These are phyloP conservation scores for Drosophila phalerata DNA, from an alignment of 2,888 invertebrate genomes.

Conservation along the genomic window DNA sequence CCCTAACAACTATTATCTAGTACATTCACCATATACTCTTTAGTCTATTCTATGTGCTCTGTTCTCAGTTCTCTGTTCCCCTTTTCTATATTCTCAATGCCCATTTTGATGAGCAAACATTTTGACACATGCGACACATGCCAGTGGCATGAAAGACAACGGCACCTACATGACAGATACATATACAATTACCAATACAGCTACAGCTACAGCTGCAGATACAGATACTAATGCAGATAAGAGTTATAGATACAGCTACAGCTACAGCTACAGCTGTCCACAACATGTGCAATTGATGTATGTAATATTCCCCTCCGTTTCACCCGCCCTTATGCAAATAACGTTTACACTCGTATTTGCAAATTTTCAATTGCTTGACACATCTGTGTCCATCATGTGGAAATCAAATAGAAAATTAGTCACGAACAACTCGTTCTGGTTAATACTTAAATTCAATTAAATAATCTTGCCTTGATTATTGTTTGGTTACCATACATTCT, in stretches of 20 bases:
- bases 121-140: constrained; percentile 69
- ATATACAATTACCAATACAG: constrained; percentile 7
- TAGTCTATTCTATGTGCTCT: constrained; percentile 1
- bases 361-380: constrained; percentile 53
- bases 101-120: constrained; percentile 71
- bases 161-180: constrained; percentile 51
- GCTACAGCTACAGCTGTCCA: constrained; percentile 43
- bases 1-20: not conserved
- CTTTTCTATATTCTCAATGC: constrained; percentile 29
- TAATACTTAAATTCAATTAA: constrained; percentile 40
- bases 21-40: not conserved
- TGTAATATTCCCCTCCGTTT: not conserved
- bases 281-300: constrained; percentile 53
- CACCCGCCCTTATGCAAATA: not conserved
- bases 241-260: constrained; percentile 11
- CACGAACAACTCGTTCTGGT: constrained; percentile 34
- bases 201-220: not conserved
- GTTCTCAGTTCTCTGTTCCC: constrained; percentile 5
- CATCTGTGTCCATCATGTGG: constrained; percentile 41
- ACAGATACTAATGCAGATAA: constrained; percentile 9
- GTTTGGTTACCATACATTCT: constrained; percentile 1
- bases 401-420: constrained; percentile 38
- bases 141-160: constrained; percentile 34
- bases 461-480: constrained; percentile 20
- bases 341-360: constrained; percentile 25